A percentile compares a stretch with the other conserved stretches of the same genome.
Evolutionary conservation across 2,113 vertebrate genomes (phyloP).

Genomic region (Cacatua alba): DNA sequence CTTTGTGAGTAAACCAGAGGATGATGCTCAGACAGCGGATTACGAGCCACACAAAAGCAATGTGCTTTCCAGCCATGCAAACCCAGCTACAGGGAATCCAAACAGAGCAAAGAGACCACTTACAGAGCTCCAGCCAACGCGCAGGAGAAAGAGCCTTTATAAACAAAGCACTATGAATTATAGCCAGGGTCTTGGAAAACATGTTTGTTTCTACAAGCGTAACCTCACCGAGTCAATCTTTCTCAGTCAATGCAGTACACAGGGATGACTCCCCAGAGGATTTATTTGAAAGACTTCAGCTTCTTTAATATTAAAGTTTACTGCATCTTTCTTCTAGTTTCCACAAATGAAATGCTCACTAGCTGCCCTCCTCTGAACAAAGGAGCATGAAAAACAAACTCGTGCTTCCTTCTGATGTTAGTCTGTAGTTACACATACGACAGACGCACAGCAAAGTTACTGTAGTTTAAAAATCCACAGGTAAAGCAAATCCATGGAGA

Average conservation of each 20-base stretch:
- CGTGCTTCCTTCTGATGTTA: accelerated
- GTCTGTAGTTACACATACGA: not conserved
- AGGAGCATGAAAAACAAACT: not conserved
- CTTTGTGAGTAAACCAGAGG: not conserved
- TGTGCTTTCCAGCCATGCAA: not conserved
- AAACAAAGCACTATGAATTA: not conserved
- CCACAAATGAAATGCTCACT: not conserved
- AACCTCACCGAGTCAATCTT: not conserved
- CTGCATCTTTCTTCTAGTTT: not conserved
- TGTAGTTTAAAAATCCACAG: not conserved
- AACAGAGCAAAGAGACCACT: not conserved
- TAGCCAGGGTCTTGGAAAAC: not conserved
- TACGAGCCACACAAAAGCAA: not conserved
- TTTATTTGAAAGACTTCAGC: not conserved
- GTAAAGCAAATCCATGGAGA: not conserved
- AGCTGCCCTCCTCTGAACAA: not conserved
- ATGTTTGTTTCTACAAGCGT: not conserved
- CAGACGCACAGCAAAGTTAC: accelerated
- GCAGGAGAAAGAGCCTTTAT: not conserved
- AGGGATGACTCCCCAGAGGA: not conserved
- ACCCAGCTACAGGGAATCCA: not conserved
- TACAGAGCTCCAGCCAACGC: not conserved
- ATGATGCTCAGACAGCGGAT: not conserved
- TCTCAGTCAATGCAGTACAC: not conserved
- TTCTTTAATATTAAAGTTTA: not conserved